Conservation (phyloP, 37 sponge, comb jelly and placozoan genomes). For the Axinella damicornis region DNA sequence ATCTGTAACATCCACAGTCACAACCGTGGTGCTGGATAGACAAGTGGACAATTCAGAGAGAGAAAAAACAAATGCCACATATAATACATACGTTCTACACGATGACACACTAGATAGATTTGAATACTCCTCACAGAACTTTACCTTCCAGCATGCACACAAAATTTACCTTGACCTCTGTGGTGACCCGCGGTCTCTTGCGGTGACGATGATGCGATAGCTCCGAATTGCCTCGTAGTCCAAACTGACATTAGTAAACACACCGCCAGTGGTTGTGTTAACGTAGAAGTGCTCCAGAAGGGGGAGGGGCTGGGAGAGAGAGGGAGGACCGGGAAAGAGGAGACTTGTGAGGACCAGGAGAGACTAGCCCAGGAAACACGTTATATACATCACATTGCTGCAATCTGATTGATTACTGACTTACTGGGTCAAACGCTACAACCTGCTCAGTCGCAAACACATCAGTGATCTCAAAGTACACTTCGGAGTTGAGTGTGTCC, state of each 20-base stretch:
- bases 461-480: conserved; percentile 1
- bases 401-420: no score
- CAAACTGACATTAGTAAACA: conserved; percentile 23
- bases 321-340: no score
- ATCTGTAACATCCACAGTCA: conserved; percentile 49
- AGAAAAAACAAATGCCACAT: neutral
- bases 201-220: conserved; percentile 38
- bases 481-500: conserved; percentile 12
- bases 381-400: no score
- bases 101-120: neutral
- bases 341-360: no score
- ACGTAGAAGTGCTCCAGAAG: conserved; percentile 8
- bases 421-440: no score
- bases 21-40: neutral
- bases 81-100: no score
- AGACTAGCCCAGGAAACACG: no score
- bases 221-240: conserved; percentile 31
- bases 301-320: no score
- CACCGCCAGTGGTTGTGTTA: neutral
- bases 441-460: neutral
- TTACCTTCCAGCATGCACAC: neutral
- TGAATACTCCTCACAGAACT: neutral
- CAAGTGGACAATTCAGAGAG: no score
- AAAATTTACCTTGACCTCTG: conserved; percentile 38
- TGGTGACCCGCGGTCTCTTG: conserved; percentile 21